A percentile compares a stretch with the other conserved stretches of the same genome.
Evolutionary conservation across 2,888 invertebrate species (phyloP).

Genomic region (Eudasyphora cyanicolor): DNA sequence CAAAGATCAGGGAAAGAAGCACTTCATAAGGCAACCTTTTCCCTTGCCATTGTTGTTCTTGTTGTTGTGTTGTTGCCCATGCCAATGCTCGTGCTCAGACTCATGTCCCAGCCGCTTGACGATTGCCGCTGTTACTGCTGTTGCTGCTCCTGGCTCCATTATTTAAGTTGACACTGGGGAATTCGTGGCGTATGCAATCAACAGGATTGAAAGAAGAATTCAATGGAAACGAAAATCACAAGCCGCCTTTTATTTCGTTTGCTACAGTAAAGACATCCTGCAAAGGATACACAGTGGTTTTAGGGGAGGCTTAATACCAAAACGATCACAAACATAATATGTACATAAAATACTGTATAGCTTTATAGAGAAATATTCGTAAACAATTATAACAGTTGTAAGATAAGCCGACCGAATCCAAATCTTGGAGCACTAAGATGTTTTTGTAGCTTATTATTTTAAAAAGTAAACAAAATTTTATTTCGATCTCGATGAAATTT

Average conservation of each 20-base stretch:
- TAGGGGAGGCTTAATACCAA: too few species aligned
- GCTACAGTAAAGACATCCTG: not conserved
- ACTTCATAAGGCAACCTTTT: slow-evolving; percentile 33
- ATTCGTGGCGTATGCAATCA: slow-evolving; percentile 51
- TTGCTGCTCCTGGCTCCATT: slow-evolving; percentile 35
- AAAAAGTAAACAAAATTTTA: too few species aligned
- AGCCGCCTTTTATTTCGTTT: slow-evolving; percentile 11
- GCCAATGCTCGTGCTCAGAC: not conserved
- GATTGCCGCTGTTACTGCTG: not conserved
- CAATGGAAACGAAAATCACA: slow-evolving; percentile 28
- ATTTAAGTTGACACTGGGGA: slow-evolving; percentile 58
- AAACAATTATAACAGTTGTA: too few species aligned
- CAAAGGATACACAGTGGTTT: not conserved
- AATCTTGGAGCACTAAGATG: too few species aligned
- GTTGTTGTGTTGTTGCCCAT: not conserved
- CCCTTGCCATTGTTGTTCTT: slow-evolving; percentile 19
- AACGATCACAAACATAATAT: too few species aligned
- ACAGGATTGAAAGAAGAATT: slow-evolving; percentile 33
- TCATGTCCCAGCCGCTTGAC: too few species aligned
- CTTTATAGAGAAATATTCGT: too few species aligned
- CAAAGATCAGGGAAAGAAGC: slow-evolving; percentile 26
- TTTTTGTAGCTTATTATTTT: too few species aligned
- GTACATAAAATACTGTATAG: too few species aligned
- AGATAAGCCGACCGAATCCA: too few species aligned
- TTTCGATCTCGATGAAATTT: too few species aligned